Evolutionary conservation across 1,140 invertebrate species (phyloP), one percentile per base, ranked within the genome.

Genomic region (Vollenhovia emeryi): DNA sequence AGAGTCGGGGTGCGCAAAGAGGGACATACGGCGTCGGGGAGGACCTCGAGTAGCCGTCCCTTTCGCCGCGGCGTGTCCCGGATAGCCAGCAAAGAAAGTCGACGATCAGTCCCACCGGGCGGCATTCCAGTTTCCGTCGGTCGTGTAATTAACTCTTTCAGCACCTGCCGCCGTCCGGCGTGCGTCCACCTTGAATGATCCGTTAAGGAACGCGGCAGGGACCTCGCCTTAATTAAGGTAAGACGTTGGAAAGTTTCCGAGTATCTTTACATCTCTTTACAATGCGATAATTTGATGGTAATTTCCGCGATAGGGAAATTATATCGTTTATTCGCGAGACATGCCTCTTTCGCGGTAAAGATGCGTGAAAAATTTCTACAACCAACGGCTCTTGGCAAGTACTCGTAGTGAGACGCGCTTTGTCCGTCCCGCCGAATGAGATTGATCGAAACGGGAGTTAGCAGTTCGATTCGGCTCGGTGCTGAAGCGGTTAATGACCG

Each of bases 81-180:
- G n/a, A 50, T 57, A 73, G 50, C 24, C 50, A 33, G 18, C 33
- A 45, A 71, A 82, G 50, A 71, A 71, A 57, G 21, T 66, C 60
- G 62, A 80, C 21, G 66, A 57, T 59, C 40, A n/a, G 50, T 80
- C 78, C 50, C 78, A 57, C 18, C 36, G 78, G 30, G 11, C 64
- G 76, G 21, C 18, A 43, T n/a, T 79, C 18, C 40, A 52, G 9
- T 57, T 82, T 79, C 71, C 13, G n/a, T 57, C 66, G 36, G 21
- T 82, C 78, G 78, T 27, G 50, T 80, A 71, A 80, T 80, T 69
- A 82, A 82, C 36, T 82, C 21, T 71, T 82, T 82, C 36, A 82
- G 40, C 78, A 80, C 36, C 64, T 71, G 50, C 50, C 8, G 33
- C 13, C 33, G 3, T 52, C 9, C n/a, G 24, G 4, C 33, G 8